A percentile compares a stretch with the other conserved stretches of the same genome.
Evolutionary conservation across 2,113 vertebrate genomes (phyloP).

Genomic region (Lamprotornis superbus): DNA sequence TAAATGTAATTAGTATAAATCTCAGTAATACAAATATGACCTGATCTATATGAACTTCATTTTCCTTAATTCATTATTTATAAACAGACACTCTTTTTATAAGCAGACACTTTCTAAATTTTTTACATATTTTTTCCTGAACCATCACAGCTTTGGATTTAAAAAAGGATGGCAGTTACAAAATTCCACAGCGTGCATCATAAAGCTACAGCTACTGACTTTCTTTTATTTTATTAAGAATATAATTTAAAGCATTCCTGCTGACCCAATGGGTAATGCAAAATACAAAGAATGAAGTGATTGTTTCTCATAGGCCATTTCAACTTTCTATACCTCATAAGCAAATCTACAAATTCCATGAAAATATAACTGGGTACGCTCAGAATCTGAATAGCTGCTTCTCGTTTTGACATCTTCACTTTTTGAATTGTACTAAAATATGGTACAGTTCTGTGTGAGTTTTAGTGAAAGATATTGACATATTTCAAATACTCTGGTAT

Average conservation of each 20-base stretch:
- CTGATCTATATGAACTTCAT: background rate
- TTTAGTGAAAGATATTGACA: background rate
- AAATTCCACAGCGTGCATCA: background rate
- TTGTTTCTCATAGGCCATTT: background rate
- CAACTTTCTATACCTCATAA: background rate
- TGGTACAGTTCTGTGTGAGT: background rate
- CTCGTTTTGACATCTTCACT: background rate
- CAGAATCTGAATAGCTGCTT: background rate
- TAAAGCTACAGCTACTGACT: background rate
- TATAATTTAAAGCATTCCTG: background rate
- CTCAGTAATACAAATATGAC: background rate
- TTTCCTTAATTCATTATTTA: background rate
- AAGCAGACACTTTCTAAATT: accelerated
- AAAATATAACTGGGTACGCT: background rate
- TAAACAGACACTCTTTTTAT: background rate
- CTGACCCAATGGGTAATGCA: background rate
- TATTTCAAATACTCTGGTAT: background rate
- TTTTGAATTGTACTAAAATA: background rate
- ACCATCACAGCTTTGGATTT: background rate
- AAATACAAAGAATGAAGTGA: background rate
- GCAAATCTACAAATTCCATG: background rate
- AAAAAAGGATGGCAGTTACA: background rate
- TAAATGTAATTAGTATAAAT: background rate
- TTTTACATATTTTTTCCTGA: background rate
- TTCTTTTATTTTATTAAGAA: background rate